Conservation (phyloP, 1,140 invertebrate species). For the Belonocnema kinseyi region DNA sequence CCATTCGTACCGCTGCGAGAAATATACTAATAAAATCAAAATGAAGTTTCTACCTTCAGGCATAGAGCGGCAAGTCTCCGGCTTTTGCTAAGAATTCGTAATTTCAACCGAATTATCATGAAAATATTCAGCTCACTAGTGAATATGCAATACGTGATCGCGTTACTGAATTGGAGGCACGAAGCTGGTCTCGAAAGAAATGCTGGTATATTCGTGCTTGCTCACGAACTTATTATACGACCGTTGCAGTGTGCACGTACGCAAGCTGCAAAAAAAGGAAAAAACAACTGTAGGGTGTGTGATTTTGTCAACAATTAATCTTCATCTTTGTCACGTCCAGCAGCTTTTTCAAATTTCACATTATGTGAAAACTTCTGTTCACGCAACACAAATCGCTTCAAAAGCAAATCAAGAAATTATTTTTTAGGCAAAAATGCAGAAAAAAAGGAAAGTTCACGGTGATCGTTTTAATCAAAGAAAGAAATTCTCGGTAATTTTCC, state of each 20-base stretch:
- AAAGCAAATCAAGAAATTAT: too few species aligned
- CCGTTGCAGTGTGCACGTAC: conserved; percentile 24
- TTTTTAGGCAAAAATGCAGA: too few species aligned
- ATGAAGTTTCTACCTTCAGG: neutral
- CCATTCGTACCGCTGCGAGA: neutral
- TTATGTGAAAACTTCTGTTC: neutral
- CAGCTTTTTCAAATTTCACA: neutral
- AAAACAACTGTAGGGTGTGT: conserved; percentile 7
- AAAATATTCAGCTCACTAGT: conserved; percentile 31
- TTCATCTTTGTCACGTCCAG: conserved; percentile 13
- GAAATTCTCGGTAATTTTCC: too few species aligned
- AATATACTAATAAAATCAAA: conserved; percentile 14
- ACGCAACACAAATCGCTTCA: neutral
- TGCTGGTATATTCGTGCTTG: conserved; percentile 25
- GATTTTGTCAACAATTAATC: conserved; percentile 6
- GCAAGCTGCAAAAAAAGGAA: conserved; percentile 17
- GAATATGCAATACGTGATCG: conserved; percentile 30
- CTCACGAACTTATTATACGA: conserved; percentile 24
- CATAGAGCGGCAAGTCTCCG: neutral
- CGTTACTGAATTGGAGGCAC: conserved; percentile 20
- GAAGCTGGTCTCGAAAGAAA: neutral
- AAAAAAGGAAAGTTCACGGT: too few species aligned
- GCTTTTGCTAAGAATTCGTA: conserved; percentile 21
- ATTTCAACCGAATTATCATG: conserved; percentile 25
- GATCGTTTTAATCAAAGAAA: too few species aligned